Base-by-base conservation (phyloP, 2,888 invertebrate genomes). In the Drosophila emarginata region DNA sequence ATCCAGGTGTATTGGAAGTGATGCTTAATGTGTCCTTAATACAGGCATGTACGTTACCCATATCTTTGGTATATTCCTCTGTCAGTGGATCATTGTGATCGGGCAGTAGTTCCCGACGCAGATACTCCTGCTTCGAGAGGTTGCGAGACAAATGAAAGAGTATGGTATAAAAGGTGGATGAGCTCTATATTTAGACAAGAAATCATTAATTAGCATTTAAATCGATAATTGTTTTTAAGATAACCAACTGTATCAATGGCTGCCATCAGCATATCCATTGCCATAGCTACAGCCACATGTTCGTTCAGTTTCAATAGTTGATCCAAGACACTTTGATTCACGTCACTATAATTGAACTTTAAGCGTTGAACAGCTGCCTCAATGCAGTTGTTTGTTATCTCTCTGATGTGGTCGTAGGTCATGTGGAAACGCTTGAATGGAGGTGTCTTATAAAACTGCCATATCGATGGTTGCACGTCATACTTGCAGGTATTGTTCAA, bases 11-110 rank as follows among this genome's bases (percentile, higher is more conserved):
- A 0, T 95, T 93, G 0, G 95, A 94, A 72, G 93, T 93, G 9
- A 95, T 76, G 77, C 96, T 93, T 45, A 96, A 90, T 0, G 94
- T 93, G 90, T 96, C 96, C 87, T 96, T 96, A 18, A 96, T 93
- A 86, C 95, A 96, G 1, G 96, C 96, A 74, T 93, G 94, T 15
- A 96, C 87, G 87, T 95, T 96, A 0, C 94, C 93, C 77, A 94
- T 92, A 57, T 93, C 90, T 23, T 92, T 91, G 36, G 94, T 89
- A 72, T 92, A 90, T 45, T 92, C 90, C 0, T 90, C 80, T 0
- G 92, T 93, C 2, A 94, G 81, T 2, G 89, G 84, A 2, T 91
- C 89, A 14, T 90, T 76, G 36, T 89, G 87, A 1, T 85, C 77
- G 0, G 93, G 92, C 1, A 89, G 73, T 2, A 95, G 80, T 89